phyloP scores from a whole-genome alignment of 2,797 vertebrate genomes.

The Chelmon rostratus region DNA sequence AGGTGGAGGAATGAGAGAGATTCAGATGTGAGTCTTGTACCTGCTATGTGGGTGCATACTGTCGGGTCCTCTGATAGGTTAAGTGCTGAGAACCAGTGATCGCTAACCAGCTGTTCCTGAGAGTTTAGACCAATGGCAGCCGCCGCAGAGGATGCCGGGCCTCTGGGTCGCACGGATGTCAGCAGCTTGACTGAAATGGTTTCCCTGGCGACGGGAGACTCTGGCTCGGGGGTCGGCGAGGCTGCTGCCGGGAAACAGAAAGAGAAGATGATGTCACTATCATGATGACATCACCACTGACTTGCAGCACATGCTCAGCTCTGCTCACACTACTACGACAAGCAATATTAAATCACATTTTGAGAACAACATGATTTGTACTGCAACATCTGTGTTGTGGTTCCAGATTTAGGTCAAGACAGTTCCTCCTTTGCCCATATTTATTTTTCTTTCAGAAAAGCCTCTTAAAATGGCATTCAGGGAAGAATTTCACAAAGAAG shows the following conservation, averaged over 20 bases:
- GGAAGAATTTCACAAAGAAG: neutral
- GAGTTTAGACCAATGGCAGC: slow-evolving; percentile 73
- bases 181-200: slow-evolving; percentile 77
- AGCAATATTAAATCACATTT: neutral
- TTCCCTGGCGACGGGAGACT: slow-evolving; percentile 77
- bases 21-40: slow-evolving; percentile 57
- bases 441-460: neutral
- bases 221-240: slow-evolving; percentile 66
- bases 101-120: slow-evolving; percentile 87
- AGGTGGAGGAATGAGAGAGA: neutral
- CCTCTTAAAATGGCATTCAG: neutral
- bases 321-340: neutral
- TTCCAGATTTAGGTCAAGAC: neutral
- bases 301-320: slow-evolving; percentile 1
- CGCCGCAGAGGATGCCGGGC: slow-evolving; percentile 36
- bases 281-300: slow-evolving; percentile 25
- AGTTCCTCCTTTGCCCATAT: neutral
- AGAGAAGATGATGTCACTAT: slow-evolving; percentile 63
- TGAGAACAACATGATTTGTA: neutral
- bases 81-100: slow-evolving; percentile 82
- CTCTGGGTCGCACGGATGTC: slow-evolving; percentile 69
- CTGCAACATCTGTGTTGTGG: neutral
- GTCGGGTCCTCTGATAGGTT: slow-evolving; percentile 74
- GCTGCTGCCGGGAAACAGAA: slow-evolving; percentile 68
- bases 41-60: slow-evolving; percentile 77